Percentiles rank a stretch among this genome's conserved stretches.
Conservation (phyloP, 2,797 vertebrate genomes). For the Macrochelys suwanniensis region DNA sequence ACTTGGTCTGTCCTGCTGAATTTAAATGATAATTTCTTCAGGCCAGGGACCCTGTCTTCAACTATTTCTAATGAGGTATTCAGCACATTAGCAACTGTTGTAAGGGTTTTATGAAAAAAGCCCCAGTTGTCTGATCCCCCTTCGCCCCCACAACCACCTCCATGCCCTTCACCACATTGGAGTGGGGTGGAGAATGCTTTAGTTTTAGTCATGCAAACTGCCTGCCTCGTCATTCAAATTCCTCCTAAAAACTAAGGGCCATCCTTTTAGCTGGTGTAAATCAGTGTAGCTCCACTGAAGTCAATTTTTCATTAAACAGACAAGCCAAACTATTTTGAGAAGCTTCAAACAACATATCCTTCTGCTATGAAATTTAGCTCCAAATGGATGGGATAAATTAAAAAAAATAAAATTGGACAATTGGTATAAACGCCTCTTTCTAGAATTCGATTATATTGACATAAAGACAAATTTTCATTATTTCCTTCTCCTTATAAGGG, state of each 20-base stretch:
- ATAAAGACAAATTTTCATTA: neutral
- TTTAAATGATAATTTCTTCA: neutral
- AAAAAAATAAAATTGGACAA: neutral
- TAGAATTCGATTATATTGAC: neutral
- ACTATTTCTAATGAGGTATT: neutral
- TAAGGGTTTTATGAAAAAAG: neutral
- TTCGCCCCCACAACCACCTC: neutral
- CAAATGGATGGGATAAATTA: neutral
- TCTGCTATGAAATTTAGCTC: neutral
- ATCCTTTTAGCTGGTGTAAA: neutral
- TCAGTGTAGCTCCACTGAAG: neutral
- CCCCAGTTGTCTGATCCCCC: neutral
- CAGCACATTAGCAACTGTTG: too few species aligned
- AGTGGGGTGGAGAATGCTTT: neutral
- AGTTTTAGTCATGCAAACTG: neutral
- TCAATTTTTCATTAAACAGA: neutral
- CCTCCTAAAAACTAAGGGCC: neutral
- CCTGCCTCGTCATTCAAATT: neutral
- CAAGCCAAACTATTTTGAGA: neutral
- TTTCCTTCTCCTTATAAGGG: neutral
- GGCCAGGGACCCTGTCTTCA: neutral
- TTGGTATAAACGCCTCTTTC: constrained; percentile 33
- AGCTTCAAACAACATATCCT: neutral
- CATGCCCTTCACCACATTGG: neutral
- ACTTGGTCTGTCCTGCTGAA: neutral